Evolutionary conservation across 2,888 invertebrate species (phyloP).

Genomic region (Leucophenga maculata): DNA sequence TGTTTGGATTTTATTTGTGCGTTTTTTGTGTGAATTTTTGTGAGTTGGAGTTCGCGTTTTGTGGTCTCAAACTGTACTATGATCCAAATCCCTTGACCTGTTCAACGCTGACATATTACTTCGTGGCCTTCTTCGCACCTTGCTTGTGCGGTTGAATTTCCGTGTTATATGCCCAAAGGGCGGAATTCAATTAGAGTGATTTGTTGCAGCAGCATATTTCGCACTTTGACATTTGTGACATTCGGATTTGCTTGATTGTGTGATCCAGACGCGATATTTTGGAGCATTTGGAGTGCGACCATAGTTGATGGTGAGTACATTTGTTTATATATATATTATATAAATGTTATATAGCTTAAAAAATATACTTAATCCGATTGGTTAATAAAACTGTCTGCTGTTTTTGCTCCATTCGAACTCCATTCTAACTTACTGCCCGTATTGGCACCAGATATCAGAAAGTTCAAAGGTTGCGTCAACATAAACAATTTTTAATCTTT

Average conservation of each 20-base stretch:
- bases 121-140: too few relatives aligned
- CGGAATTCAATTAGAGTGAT: slow-evolving; percentile 62
- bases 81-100: too few relatives aligned
- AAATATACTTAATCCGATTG: too few relatives aligned
- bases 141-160: not conserved
- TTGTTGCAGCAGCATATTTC: slow-evolving; percentile 47
- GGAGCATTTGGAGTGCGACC: slow-evolving; percentile 26
- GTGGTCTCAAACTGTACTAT: slow-evolving; percentile 19
- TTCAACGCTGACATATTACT: not conserved
- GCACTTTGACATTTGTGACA: slow-evolving; percentile 55
- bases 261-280: slow-evolving; percentile 49
- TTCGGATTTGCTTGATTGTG: slow-evolving; percentile 24
- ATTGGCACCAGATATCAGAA: too few relatives aligned
- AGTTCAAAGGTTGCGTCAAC: too few relatives aligned
- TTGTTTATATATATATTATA: slow-evolving; percentile 9
- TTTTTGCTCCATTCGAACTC: too few relatives aligned
- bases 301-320: too few relatives aligned
- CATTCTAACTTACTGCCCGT: too few relatives aligned
- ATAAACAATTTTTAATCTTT: too few relatives aligned
- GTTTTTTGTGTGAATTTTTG: slow-evolving; percentile 35
- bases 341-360: too few relatives aligned
- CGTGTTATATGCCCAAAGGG: slow-evolving; percentile 44
- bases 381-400: too few relatives aligned
- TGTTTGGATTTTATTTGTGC: not conserved
- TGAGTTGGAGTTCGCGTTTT: slow-evolving; percentile 27